A percentile compares a stretch with the other conserved stretches of the same genome.
phyloP scores from a whole-genome alignment of 2,113 vertebrate species.

The Himantopus leucocephalus region DNA sequence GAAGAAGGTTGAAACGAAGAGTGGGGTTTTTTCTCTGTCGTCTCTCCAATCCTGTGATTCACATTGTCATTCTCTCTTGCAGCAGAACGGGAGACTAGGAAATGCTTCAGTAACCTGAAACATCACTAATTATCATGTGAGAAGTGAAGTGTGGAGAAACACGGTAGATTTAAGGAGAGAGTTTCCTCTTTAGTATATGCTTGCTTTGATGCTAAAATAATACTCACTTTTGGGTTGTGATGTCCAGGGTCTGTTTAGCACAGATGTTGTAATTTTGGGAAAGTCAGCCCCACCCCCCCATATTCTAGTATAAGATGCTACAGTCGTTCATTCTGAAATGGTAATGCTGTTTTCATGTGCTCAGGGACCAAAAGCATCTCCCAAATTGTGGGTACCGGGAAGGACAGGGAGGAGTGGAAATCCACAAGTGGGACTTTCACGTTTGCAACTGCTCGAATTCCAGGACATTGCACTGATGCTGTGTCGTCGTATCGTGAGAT shows the following conservation, averaged over 20 bases:
- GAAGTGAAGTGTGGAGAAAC: slow-evolving; percentile 12
- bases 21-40: background rate
- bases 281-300: background rate
- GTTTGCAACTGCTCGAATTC: background rate
- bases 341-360: background rate
- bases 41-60: background rate
- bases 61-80: background rate
- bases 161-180: background rate
- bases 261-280: slow-evolving; percentile 23
- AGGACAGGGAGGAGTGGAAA: background rate
- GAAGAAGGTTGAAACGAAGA: background rate
- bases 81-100: background rate
- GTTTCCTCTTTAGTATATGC: background rate
- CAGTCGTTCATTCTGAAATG: background rate
- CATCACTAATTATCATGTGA: slow-evolving; percentile 55
- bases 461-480: background rate
- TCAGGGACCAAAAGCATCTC: background rate
- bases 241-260: slow-evolving; percentile 21
- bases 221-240: slow-evolving; percentile 35
- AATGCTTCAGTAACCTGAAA: slow-evolving; percentile 31
- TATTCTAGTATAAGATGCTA: background rate
- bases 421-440: no score
- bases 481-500: background rate
- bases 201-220: slow-evolving; percentile 44
- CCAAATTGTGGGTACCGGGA: background rate